Evolutionary conservation across 2,888 invertebrate species (phyloP).

Genomic region (Heteromurus nitidus): DNA sequence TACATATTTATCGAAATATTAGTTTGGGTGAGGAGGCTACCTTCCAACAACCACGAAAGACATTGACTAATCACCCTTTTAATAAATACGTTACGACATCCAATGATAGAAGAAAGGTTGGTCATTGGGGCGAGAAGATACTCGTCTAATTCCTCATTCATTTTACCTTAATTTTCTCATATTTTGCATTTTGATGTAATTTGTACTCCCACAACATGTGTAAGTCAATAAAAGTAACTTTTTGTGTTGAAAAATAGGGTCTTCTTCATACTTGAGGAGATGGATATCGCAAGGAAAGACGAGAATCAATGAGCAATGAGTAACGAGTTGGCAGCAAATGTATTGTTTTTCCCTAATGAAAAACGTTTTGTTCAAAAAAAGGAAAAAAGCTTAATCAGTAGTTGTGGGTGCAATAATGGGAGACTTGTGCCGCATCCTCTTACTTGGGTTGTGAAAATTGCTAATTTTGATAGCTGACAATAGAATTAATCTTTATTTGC

Average conservation of each 20-base stretch:
- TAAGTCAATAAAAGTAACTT: background rate
- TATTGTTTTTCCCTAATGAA: too few relatives aligned
- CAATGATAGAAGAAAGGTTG: background rate
- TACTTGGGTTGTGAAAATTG: background rate
- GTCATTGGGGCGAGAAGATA: background rate
- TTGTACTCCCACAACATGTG: background rate
- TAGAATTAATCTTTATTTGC: slow-evolving; percentile 12
- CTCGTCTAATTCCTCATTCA: background rate
- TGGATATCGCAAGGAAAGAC: too few relatives aligned
- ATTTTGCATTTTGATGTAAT: background rate
- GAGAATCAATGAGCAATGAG: too few relatives aligned
- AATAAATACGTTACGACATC: background rate
- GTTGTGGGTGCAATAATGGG: too few relatives aligned
- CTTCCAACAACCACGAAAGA: background rate
- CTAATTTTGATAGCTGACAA: background rate
- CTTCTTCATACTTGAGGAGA: too few relatives aligned
- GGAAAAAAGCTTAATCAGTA: too few relatives aligned
- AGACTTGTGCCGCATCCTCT: too few relatives aligned
- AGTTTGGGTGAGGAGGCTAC: background rate
- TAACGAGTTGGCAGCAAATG: too few relatives aligned
- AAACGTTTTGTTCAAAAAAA: too few relatives aligned
- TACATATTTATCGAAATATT: background rate
- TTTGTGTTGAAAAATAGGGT: background rate
- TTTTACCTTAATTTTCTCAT: background rate
- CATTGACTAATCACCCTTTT: slow-evolving; percentile 1